phyloP scores from a whole-genome alignment of 2,113 vertebrate species.

The Orthonyx spaldingii region DNA sequence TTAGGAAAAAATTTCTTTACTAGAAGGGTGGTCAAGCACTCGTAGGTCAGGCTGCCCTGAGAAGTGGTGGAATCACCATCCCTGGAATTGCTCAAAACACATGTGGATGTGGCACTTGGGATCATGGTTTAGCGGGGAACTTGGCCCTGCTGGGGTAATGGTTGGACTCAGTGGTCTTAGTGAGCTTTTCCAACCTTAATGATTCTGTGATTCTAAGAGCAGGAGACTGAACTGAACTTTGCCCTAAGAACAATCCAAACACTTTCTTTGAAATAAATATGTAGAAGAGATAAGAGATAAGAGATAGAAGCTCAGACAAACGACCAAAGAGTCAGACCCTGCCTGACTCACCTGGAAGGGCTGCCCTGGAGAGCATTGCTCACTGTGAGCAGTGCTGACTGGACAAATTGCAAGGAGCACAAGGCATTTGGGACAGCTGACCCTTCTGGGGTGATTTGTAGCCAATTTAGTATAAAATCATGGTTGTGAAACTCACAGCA shows the following conservation, averaged over 20 bases:
- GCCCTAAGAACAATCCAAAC: background rate
- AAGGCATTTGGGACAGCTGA: background rate
- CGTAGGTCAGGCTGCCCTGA: background rate
- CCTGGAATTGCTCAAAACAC: background rate
- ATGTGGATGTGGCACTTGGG: background rate
- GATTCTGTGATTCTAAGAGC: background rate
- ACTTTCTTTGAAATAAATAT: background rate
- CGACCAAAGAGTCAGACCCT: background rate
- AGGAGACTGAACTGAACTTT: background rate
- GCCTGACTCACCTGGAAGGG: background rate
- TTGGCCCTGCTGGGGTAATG: background rate
- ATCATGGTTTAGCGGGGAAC: background rate
- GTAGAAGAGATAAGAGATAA: background rate
- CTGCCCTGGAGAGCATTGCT: background rate
- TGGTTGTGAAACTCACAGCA: background rate
- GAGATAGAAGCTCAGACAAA: background rate
- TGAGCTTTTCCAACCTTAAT: background rate
- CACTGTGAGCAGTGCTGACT: background rate
- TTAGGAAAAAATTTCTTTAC: background rate
- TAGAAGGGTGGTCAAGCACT: background rate
- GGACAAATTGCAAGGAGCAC: background rate
- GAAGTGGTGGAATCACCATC: background rate
- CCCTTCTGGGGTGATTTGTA: background rate
- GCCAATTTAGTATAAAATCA: background rate
- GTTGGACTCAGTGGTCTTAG: accelerated